Evolutionary conservation across 2,113 vertebrate species (phyloP), one percentile per base, ranked within the genome.

Genomic region (Polypterus senegalus): DNA sequence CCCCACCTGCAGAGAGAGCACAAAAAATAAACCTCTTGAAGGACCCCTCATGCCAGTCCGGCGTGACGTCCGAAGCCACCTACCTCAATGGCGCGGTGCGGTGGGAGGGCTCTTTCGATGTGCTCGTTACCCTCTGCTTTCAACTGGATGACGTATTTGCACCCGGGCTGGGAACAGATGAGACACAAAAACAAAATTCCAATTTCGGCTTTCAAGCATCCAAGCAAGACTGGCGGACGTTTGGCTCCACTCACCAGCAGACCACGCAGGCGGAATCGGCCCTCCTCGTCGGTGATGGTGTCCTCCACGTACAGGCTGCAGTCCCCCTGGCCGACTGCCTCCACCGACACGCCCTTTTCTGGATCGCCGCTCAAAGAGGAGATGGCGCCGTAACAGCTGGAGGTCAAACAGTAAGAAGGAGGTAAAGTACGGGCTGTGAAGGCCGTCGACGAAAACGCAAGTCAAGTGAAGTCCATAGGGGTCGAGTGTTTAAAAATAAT

Each of bases 91-190:
- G 82, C 78, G n/a, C 88, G 85, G 73, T 97, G 86, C 60, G 90
- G 88, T 1, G 96, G 96, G 56, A 99, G 82, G 1, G 94, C 92
- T 68, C 95, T 83, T 68, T 97, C 96, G 4, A 98, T 97, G 80
- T 99, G 96, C 67, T 92, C 90, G 1, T 97, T 99, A 67, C 94
- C 95, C 80, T 99, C 93, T 1, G 83, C 81, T 81, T 92, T 90
- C 60, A 98, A 86, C 75, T 93, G 95, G 69, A 99, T 84, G 1
- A 91, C 83, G 77, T 97, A 99, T 62, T 83, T 79, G 69, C 96
- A 99, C 3, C 82, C 77, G 0, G 96, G 96, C 96, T 99, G 82
- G 45, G 78, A 76, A 71, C 27, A 27, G 27, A 27, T 2, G 27
- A 27, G 80, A 70, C 65, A 54, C 10, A 46, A 54, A 54, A 54